phyloP scores from a whole-genome alignment of 2,888 invertebrate species.

The Hedychridium roseum region DNA sequence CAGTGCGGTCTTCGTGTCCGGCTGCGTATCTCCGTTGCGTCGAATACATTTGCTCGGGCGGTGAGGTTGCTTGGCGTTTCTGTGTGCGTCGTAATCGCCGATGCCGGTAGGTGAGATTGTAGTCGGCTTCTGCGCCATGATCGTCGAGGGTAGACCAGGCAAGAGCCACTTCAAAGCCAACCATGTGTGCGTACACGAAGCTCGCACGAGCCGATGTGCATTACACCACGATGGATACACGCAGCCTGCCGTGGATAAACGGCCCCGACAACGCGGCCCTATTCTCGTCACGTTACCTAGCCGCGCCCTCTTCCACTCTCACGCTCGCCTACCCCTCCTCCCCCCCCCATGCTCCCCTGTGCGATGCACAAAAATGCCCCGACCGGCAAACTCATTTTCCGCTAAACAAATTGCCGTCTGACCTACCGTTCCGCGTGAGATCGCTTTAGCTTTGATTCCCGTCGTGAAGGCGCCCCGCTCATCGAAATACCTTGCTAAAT shows the following conservation, averaged over 20 bases:
- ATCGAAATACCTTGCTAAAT: too few species aligned
- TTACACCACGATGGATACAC: conserved; percentile 10
- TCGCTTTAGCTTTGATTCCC: too few species aligned
- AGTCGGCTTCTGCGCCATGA: conserved; percentile 21
- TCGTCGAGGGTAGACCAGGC: too few species aligned
- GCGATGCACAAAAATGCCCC: too few species aligned
- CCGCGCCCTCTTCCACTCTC: too few species aligned
- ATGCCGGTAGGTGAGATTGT: conserved; percentile 16
- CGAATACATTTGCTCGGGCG: neutral
- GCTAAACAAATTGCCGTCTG: too few species aligned
- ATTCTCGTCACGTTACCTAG: conserved; percentile 26
- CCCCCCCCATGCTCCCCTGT: too few species aligned
- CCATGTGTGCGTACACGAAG: conserved; percentile 5
- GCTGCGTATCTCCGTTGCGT: neutral
- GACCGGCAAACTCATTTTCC: too few species aligned
- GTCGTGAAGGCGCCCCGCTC: too few species aligned
- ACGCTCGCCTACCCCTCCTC: too few species aligned
- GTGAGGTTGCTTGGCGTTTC: neutral
- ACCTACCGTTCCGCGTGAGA: too few species aligned
- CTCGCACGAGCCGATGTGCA: conserved; percentile 5
- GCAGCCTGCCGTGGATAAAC: conserved; percentile 23
- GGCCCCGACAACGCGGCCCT: conserved; percentile 25
- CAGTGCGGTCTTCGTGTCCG: neutral
- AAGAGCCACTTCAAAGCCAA: conserved; percentile 27
- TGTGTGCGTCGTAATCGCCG: neutral